Percentiles rank a stretch among this genome's conserved stretches.
Conservation (phyloP, 2,888 invertebrate species). For the Acleris emargana region DNA sequence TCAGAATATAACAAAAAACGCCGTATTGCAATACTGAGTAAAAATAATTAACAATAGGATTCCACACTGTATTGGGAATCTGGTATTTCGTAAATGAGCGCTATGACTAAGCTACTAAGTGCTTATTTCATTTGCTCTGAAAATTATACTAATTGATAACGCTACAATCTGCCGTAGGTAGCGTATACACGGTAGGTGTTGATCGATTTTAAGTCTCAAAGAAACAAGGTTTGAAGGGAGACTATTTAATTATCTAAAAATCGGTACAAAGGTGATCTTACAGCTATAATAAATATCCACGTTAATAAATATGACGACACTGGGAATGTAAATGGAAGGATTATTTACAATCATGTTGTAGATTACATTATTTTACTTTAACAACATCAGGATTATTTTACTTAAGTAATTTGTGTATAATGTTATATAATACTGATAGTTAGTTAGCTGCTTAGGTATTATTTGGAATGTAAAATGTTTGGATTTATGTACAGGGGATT, state of each 20-base stretch:
- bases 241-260: conserved; percentile 45
- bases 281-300: conserved; percentile 66
- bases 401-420: not conserved
- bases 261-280: conserved; percentile 56
- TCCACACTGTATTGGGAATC: too few species aligned
- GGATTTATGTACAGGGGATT: not conserved
- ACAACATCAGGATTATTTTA: not conserved
- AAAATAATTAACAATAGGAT: too few species aligned
- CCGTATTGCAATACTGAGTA: too few species aligned
- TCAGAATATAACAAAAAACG: too few species aligned
- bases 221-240: conserved; percentile 35
- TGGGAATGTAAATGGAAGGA: conserved; percentile 19
- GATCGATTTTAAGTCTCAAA: not conserved
- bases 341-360: conserved; percentile 2
- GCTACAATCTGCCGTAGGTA: too few species aligned
- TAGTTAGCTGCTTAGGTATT: conserved; percentile 4
- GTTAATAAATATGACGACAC: conserved; percentile 60
- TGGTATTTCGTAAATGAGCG: too few species aligned
- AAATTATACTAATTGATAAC: too few species aligned
- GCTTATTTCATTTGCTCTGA: too few species aligned
- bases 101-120: too few species aligned
- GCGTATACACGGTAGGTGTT: too few species aligned
- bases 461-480: conserved; percentile 13
- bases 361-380: not conserved
- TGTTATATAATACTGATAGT: conserved; percentile 25